Evolutionary conservation across 2,888 invertebrate genomes (phyloP), one percentile per base, ranked within the genome.

Genomic region (Polydrusus cervinus): DNA sequence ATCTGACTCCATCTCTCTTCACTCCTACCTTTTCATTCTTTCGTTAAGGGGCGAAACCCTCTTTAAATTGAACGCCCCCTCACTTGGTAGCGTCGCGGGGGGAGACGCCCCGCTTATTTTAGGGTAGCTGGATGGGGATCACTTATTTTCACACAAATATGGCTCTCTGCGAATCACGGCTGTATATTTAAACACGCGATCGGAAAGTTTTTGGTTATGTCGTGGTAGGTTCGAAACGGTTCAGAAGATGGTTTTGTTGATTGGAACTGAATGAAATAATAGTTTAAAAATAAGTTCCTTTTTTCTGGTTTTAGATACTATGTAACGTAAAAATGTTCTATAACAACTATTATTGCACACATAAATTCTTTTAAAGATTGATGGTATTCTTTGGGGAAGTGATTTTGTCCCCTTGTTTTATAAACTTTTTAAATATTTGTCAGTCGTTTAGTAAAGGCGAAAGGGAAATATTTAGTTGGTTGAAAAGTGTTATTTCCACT

Each of bases 81-180:
- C 14, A 40, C 62, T 53, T 18, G 16, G 51, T 57, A 60, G 30
- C 6, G 14, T 65, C 45, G 45, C 45, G 72, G 68, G 72, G 68
- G 76, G 75, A 70, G 75, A 70, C 67, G 71, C 38, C 77, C 79
- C 75, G 78, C 79, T 80, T 80, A 82, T 76, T 72, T 71, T 87
- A 87, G 87, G 85, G 86, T 88, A 88, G 87, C 88, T 88, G 88
- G 88, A 87, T 85, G 87, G 88, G 87, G 88, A 87, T 87, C 87
- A 87, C 86, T 86, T 86, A 84, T 83, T 83, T 85, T 86, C 84
- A 78, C 74, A 79, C 71, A 78, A 75, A 82, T 83, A 83, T 83
- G 82, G 83, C 83, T 83, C 83, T 83, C 82, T 86, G 84, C 85
- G 84, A 83, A 84, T 84, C 82, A 84, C 86, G 86, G 86, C 86